Conservation (phyloP, 2,113 vertebrate species). For the Probosciger aterrimus region DNA sequence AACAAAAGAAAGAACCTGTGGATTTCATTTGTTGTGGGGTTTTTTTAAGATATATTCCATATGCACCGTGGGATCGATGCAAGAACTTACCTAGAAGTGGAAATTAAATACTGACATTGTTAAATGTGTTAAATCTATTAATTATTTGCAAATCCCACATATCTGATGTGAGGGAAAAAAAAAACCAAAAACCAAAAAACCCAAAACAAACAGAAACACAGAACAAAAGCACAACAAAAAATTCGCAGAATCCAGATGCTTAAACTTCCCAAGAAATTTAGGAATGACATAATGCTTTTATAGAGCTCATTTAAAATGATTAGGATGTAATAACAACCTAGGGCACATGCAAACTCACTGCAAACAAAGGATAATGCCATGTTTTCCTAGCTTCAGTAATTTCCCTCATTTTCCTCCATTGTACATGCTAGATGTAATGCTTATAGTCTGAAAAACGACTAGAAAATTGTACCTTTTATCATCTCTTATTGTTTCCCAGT, state of each 20-base stretch:
- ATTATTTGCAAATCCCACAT: constrained; percentile 11
- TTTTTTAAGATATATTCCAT: background rate
- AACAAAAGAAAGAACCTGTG: background rate
- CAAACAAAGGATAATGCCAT: constrained; percentile 62
- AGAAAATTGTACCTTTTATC: constrained; percentile 53
- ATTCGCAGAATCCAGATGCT: background rate
- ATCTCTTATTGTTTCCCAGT: constrained; percentile 27
- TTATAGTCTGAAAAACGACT: background rate
- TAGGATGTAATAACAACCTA: constrained; percentile 55
- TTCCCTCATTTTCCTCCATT: constrained; percentile 50
- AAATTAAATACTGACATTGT: background rate
- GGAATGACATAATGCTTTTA: constrained; percentile 64
- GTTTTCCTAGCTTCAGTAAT: constrained; percentile 46
- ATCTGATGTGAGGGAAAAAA: constrained; percentile 46
- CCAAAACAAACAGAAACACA: constrained; percentile 18
- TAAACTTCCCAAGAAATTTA: constrained; percentile 11
- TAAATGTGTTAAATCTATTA: background rate
- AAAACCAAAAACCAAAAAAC: background rate
- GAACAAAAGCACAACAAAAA: background rate
- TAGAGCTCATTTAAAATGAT: constrained; percentile 63
- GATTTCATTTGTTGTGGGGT: background rate
- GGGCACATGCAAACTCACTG: constrained; percentile 35
- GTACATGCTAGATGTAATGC: constrained; percentile 6
- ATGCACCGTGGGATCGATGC: no score
- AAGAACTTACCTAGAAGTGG: background rate